Conservation (phyloP, 23 tunicate genomes). For the Diplosoma virens region DNA sequence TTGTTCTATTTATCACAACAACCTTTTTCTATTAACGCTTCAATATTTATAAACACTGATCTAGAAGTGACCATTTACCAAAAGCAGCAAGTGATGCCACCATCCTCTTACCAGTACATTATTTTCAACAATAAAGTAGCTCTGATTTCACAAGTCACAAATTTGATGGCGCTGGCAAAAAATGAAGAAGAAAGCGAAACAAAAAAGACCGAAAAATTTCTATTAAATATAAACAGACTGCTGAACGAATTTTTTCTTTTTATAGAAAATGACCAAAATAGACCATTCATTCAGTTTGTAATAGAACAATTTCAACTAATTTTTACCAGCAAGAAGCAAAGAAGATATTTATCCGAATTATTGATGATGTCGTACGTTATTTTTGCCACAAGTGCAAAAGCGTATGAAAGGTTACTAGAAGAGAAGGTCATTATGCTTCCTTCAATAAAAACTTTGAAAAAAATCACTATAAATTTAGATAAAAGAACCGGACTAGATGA, state of each 20-base stretch:
- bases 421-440: background rate
- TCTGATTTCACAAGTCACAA: background rate
- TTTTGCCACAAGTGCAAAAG: background rate
- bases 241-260: background rate
- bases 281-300: background rate
- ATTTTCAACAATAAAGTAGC: slow-evolving; percentile 13
- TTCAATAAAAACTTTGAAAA: slow-evolving; percentile 5
- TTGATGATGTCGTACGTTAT: slow-evolving; percentile 8
- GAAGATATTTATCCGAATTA: background rate
- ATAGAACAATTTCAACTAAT: background rate
- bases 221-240: background rate
- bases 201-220: background rate
- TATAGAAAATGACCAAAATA: background rate
- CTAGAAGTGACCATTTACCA: background rate
- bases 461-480: slow-evolving; percentile 1
- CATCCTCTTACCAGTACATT: background rate
- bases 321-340: background rate
- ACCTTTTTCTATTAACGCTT: background rate
- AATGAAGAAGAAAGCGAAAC: background rate
- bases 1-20: background rate
- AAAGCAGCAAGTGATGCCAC: background rate
- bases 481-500: slow-evolving; percentile 1
- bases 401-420: slow-evolving; percentile 4
- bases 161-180: slow-evolving; percentile 12
- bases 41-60: background rate